Percentiles rank a stretch among this genome's conserved stretches.
These are phyloP conservation scores for Nezara viridula DNA, from an alignment of 2,888 invertebrate genomes.

Conservation along the genomic window DNA sequence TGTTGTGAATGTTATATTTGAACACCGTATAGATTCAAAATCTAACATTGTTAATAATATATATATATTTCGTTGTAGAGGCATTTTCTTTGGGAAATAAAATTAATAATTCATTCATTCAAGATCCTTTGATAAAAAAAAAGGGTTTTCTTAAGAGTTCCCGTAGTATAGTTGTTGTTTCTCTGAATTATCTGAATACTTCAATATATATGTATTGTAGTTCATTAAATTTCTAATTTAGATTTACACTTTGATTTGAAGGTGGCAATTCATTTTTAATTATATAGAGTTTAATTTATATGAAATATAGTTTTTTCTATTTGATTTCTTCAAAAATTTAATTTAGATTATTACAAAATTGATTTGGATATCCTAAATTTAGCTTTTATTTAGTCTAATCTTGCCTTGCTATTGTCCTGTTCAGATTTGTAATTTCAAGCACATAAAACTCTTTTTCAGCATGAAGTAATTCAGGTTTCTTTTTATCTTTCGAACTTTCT, in stretches of 20 bases:
- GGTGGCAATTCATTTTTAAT: background rate
- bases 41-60: no score
- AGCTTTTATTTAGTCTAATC: conserved; percentile 24
- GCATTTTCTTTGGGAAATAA: no score
- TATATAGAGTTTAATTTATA: background rate
- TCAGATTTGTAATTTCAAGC: conserved; percentile 85
- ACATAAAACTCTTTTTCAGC: conserved; percentile 86
- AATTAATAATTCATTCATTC: no score
- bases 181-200: background rate
- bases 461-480: conserved; percentile 62
- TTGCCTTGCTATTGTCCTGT: conserved; percentile 81
- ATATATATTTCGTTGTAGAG: no score
- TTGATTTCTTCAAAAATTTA: background rate
- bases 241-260: background rate
- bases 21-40: no score
- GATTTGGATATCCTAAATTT: background rate
- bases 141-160: no score
- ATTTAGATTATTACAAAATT: background rate
- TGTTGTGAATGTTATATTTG: no score
- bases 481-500: conserved; percentile 19
- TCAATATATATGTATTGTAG: background rate
- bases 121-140: no score
- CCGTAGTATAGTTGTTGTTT: no score
- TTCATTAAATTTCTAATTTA: no score
- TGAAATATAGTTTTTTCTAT: no score